A percentile compares a stretch with the other conserved stretches of the same genome.
Conservation (phyloP, 2,888 invertebrate genomes). For the Acrocyrtus sp. region DNA sequence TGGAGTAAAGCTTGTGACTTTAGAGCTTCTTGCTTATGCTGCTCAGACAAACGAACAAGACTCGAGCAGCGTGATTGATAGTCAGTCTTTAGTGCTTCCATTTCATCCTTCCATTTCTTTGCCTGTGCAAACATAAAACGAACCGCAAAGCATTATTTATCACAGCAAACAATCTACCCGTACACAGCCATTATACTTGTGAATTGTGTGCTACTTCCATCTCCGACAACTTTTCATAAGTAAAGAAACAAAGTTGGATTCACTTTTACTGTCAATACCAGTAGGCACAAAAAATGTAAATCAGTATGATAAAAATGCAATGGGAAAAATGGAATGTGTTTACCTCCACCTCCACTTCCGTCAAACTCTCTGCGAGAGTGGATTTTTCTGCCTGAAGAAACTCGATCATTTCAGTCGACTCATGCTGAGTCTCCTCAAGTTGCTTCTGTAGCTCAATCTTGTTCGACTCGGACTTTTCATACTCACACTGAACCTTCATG, state of each 20-base stretch:
- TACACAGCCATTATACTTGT: no score
- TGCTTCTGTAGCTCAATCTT: constrained; percentile 75
- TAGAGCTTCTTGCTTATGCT: constrained; percentile 61
- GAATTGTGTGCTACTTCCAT: no score
- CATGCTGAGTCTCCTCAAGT: constrained; percentile 81
- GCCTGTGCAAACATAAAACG: constrained; percentile 43
- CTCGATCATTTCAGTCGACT: constrained; percentile 85
- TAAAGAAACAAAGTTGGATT: not conserved
- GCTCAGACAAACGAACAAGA: constrained; percentile 60
- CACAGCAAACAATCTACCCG: no score
- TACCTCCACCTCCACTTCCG: constrained; percentile 79
- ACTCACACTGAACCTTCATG: constrained; percentile 57
- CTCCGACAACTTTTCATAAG: no score
- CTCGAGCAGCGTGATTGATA: constrained; percentile 57
- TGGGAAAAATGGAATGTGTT: no score
- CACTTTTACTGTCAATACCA: no score
- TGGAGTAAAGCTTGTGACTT: constrained; percentile 58
- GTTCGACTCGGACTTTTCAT: constrained; percentile 68
- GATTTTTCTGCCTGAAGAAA: constrained; percentile 88
- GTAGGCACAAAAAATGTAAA: no score
- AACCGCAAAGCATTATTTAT: no score
- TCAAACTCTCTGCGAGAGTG: constrained; percentile 80
- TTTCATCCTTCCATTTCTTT: constrained; percentile 56
- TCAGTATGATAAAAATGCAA: no score
- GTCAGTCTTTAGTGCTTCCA: constrained; percentile 54